Conservation (phyloP, 2,888 invertebrate genomes). For the Trichopria drosophilae region DNA sequence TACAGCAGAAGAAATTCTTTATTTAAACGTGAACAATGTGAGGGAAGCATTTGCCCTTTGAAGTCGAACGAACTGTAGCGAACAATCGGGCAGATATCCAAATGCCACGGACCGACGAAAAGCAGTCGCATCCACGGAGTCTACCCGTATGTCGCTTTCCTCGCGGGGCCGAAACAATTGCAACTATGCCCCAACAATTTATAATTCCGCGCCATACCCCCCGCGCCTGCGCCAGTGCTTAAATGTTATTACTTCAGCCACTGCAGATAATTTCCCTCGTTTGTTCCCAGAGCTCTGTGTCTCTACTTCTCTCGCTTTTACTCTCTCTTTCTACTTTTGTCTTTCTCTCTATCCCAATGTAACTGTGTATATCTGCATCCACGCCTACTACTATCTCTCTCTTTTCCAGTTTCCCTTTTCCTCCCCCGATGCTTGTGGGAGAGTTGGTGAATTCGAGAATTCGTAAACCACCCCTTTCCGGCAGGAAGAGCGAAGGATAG, state of each 20-base stretch:
- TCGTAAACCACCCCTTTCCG: not conserved
- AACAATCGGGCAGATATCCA: conserved; percentile 22
- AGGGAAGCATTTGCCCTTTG: no score
- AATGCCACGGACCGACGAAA: conserved; percentile 24
- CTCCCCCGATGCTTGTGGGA: conserved; percentile 13
- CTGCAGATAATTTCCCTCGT: conserved; percentile 52
- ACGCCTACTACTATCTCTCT: conserved; percentile 3
- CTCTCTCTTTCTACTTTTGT: no score
- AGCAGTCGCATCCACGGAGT: conserved; percentile 25
- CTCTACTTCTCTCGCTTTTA: conserved; percentile 17
- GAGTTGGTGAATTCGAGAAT: conserved; percentile 3
- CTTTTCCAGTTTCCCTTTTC: conserved; percentile 4
- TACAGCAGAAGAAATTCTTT: no score
- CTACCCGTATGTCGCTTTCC: no score
- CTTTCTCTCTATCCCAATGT: conserved; percentile 4
- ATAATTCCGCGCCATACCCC: conserved; percentile 44
- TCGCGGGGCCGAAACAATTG: conserved; percentile 52
- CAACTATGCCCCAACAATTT: conserved; percentile 53
- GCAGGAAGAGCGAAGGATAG: no score
- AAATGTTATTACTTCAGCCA: conserved; percentile 53
- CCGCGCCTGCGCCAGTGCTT: conserved; percentile 30
- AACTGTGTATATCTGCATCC: conserved; percentile 10
- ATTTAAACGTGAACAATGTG: no score
- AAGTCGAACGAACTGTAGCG: not conserved
- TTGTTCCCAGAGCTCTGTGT: conserved; percentile 40